Percentiles rank a stretch among this genome's conserved stretches.
Conservation (phyloP, 1,140 invertebrate species). For the Drusus annulatus region DNA sequence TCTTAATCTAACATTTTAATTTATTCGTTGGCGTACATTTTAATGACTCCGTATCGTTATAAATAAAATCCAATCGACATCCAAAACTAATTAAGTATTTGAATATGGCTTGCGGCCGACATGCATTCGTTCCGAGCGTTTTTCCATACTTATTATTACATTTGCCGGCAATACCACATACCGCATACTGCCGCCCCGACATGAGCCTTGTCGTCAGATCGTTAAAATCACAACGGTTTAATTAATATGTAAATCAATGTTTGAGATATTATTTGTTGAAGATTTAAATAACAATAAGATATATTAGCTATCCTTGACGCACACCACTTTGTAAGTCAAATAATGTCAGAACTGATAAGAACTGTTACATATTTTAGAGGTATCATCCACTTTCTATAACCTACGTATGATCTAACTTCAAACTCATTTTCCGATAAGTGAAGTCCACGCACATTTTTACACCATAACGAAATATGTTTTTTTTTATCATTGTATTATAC, state of each 20-base stretch:
- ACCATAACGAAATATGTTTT: too few species aligned
- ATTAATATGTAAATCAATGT: constrained; percentile 27
- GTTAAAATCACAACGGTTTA: background rate
- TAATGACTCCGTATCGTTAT: constrained; percentile 16
- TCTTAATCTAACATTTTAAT: background rate
- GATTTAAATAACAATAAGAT: background rate
- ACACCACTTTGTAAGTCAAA: too few species aligned
- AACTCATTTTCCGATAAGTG: too few species aligned
- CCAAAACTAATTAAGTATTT: constrained; percentile 40
- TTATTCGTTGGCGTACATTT: constrained; percentile 4
- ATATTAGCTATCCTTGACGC: too few species aligned
- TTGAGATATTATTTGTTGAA: constrained; percentile 1
- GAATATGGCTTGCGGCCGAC: constrained; percentile 19
- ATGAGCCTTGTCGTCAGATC: background rate
- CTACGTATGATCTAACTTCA: too few species aligned
- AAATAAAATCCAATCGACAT: constrained; percentile 36
- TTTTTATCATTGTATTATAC: too few species aligned
- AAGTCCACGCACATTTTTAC: too few species aligned
- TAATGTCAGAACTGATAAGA: too few species aligned
- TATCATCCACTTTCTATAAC: too few species aligned
- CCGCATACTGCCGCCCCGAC: background rate
- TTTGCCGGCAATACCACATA: background rate
- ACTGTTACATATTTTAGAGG: too few species aligned
- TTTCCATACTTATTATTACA: constrained; percentile 8
- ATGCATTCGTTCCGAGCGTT: constrained; percentile 15